A percentile compares a stretch with the other conserved stretches of the same genome.
phyloP scores from a whole-genome alignment of 2,888 invertebrate species.

The Lepidonotus clava region DNA sequence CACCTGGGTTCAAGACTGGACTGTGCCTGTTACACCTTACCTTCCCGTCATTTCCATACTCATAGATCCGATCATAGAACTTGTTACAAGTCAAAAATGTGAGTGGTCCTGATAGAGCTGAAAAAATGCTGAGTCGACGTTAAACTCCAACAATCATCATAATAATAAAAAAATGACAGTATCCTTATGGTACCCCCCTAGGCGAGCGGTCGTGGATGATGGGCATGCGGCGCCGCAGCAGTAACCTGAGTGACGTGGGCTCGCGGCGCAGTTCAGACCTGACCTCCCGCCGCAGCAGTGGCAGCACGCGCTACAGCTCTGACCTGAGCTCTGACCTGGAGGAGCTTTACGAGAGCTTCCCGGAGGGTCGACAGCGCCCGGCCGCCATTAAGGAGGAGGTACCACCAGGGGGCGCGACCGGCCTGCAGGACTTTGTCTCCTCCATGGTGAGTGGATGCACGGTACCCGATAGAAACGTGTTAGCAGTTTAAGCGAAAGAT shows the following conservation, averaged over 20 bases:
- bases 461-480: too few species aligned
- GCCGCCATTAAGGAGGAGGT: constrained; percentile 73
- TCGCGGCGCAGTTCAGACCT: constrained; percentile 65
- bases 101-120: too few species aligned
- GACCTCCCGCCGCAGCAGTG: constrained; percentile 82
- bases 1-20: too few species aligned
- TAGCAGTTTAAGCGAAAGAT: too few species aligned
- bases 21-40: too few species aligned
- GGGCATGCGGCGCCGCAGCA: constrained; percentile 74
- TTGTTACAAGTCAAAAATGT: too few species aligned
- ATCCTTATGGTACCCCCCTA: too few species aligned
- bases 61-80: too few species aligned
- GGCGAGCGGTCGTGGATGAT: constrained; percentile 67
- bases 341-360: constrained; percentile 74
- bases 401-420: constrained; percentile 55
- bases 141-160: too few species aligned
- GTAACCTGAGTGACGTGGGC: constrained; percentile 70
- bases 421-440: constrained; percentile 43
- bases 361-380: constrained; percentile 68
- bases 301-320: constrained; percentile 74
- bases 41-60: too few species aligned
- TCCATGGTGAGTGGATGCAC: background rate
- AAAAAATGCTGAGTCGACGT: too few species aligned
- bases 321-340: constrained; percentile 78
- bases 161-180: too few species aligned